phyloP scores from a whole-genome alignment of 1,140 invertebrate genomes.

The Ceratitis capitata region DNA sequence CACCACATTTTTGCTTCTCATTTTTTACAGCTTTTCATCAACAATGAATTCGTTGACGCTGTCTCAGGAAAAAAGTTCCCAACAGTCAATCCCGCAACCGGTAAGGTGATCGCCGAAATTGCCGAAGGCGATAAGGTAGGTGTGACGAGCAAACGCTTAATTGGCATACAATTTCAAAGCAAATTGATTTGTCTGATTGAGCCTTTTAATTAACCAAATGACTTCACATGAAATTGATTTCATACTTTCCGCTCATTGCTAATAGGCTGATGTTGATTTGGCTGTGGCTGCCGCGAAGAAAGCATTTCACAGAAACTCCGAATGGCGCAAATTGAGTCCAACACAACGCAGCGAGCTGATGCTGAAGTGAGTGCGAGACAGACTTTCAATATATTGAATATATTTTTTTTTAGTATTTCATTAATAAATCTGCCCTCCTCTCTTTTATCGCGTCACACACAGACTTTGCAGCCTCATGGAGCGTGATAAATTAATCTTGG shows the following conservation, averaged over 20 bases:
- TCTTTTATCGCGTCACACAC: conserved; percentile 51
- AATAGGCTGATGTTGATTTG: conserved; percentile 75
- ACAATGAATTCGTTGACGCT: conserved; percentile 90
- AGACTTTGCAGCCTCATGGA: conserved; percentile 81
- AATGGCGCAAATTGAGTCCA: conserved; percentile 84
- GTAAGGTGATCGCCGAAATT: conserved; percentile 79
- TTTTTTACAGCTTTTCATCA: conserved; percentile 83
- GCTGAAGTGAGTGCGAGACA: conserved; percentile 69
- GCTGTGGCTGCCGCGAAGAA: conserved; percentile 79
- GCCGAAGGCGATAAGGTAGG: conserved; percentile 82
- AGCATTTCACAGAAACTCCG: conserved; percentile 77
- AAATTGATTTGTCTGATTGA: not conserved
- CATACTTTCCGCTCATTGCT: not conserved
- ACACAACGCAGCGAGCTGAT: conserved; percentile 68
- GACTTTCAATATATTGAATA: too few species aligned
- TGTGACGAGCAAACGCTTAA: not conserved
- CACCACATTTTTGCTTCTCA: not conserved
- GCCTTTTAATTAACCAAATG: not conserved
- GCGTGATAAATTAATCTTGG: conserved; percentile 76
- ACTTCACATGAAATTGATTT: not conserved
- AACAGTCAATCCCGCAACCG: conserved; percentile 84
- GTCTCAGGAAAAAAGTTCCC: conserved; percentile 76
- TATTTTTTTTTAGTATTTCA: not conserved
- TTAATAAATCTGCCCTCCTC: conserved; percentile 53
- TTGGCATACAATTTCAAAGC: not conserved